Conservation (phyloP, 2,888 invertebrate species). For the Isotomurus palustris region DNA sequence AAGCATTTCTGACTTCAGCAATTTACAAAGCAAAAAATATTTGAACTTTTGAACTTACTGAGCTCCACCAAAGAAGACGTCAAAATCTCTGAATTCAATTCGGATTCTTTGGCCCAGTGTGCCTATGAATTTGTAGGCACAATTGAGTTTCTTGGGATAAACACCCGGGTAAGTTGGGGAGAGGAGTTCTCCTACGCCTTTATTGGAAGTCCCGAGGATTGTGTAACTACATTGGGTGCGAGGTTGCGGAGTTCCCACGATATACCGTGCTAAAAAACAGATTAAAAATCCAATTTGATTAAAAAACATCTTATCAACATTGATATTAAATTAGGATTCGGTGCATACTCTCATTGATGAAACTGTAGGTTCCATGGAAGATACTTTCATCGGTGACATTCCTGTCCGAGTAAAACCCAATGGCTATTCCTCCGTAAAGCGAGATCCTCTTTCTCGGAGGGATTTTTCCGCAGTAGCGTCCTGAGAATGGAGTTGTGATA, state of each 20-base stretch:
- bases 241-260: constrained; percentile 82
- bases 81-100: constrained; percentile 95
- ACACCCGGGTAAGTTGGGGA: constrained; percentile 99
- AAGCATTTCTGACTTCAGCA: background rate
- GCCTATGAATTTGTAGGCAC: constrained; percentile 90
- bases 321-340: background rate
- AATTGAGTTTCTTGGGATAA: constrained; percentile 93
- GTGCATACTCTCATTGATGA: constrained; percentile 90
- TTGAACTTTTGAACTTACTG: constrained; percentile 68
- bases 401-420: constrained; percentile 92
- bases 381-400: constrained; percentile 71
- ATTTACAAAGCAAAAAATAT: background rate
- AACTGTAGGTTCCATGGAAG: constrained; percentile 83
- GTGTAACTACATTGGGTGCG: constrained; percentile 71
- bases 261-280: constrained; percentile 63
- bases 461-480: constrained; percentile 91
- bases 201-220: constrained; percentile 18
- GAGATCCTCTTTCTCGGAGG: constrained; percentile 85
- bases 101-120: constrained; percentile 79
- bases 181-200: constrained; percentile 68
- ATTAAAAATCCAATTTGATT: background rate
- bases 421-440: constrained; percentile 83
- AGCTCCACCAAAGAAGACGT: constrained; percentile 95
- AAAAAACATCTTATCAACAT: background rate
- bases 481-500: constrained; percentile 92